Evolutionary conservation across 1,140 invertebrate species (phyloP).

Genomic region (Dermatophagoides farinae): DNA sequence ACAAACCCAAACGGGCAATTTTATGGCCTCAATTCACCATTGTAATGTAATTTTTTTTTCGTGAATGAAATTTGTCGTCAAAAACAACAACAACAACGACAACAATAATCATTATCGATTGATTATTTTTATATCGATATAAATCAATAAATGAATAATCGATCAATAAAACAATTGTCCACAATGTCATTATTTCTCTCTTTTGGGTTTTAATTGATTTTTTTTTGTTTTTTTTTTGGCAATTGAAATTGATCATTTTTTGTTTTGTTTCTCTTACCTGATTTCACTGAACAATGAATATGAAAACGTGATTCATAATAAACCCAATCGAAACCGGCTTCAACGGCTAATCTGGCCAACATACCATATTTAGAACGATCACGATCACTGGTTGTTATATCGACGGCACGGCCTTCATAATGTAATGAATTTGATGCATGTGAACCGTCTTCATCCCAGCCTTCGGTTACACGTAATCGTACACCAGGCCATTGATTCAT

Average conservation of each 20-base stretch:
- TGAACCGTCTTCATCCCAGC: slow-evolving; percentile 70
- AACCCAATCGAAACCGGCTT: slow-evolving; percentile 96
- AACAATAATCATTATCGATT: too few species aligned
- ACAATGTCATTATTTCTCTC: too few species aligned
- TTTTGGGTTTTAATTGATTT: not conserved
- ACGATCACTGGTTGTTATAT: slow-evolving; percentile 78
- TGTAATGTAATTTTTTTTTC: too few species aligned
- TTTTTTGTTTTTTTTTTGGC: not conserved
- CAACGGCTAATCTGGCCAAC: slow-evolving; percentile 79
- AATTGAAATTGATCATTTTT: too few species aligned
- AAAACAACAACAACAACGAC: too few species aligned
- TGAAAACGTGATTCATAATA: slow-evolving; percentile 82
- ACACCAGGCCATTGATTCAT: slow-evolving; percentile 95
- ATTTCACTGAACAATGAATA: slow-evolving; percentile 92
- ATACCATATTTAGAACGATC: slow-evolving; percentile 83
- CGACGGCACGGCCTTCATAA: slow-evolving; percentile 85
- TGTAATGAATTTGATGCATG: slow-evolving; percentile 64
- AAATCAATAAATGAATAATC: too few species aligned
- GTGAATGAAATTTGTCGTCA: too few species aligned
- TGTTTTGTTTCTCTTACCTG: slow-evolving; percentile 60
- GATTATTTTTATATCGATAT: not conserved
- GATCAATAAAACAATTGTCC: too few species aligned
- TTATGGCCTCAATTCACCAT: too few species aligned
- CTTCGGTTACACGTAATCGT: slow-evolving; percentile 71
- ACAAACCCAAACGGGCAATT: too few species aligned